Conservation (phyloP, 2,113 vertebrate genomes). For the Epinephelus cyanopodus region DNA sequence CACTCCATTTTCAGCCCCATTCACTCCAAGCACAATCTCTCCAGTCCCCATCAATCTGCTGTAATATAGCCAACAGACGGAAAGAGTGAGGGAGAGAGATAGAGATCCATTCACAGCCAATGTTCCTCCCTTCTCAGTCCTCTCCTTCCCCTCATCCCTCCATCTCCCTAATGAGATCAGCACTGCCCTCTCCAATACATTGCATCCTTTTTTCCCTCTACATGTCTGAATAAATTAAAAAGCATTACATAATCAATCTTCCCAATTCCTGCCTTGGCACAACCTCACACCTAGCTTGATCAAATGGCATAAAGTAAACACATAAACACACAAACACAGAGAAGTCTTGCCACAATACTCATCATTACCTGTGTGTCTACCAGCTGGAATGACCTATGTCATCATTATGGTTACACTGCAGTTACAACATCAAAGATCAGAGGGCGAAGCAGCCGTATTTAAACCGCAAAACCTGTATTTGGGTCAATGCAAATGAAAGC, state of each 20-base stretch:
- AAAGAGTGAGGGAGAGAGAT: slow-evolving; percentile 50
- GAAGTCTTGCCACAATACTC: slow-evolving; percentile 32
- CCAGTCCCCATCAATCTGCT: slow-evolving; percentile 62
- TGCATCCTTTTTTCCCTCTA: slow-evolving; percentile 50
- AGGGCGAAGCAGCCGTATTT: slow-evolving; percentile 37
- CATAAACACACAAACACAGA: slow-evolving; percentile 41
- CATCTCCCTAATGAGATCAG: slow-evolving; percentile 70
- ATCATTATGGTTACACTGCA: slow-evolving; percentile 57
- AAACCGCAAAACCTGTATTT: slow-evolving; percentile 71
- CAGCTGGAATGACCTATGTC: slow-evolving; percentile 60
- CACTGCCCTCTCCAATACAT: slow-evolving; percentile 67
- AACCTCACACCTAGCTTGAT: slow-evolving; percentile 67
- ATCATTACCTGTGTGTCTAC: slow-evolving; percentile 45
- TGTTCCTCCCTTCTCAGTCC: slow-evolving; percentile 55
- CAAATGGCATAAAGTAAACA: slow-evolving; percentile 54
- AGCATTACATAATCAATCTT: slow-evolving; percentile 80
- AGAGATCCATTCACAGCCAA: slow-evolving; percentile 68
- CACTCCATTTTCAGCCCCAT: slow-evolving; percentile 65
- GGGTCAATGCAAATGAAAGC: slow-evolving; percentile 80
- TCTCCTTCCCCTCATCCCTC: slow-evolving; percentile 57
- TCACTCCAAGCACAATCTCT: slow-evolving; percentile 65
- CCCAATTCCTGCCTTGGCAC: slow-evolving; percentile 53
- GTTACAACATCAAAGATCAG: slow-evolving; percentile 64
- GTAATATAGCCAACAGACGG: slow-evolving; percentile 60
- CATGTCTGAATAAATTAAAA: slow-evolving; percentile 81